These are phyloP conservation scores for Sciurus niger DNA, from an alignment of 2,113 vertebrate genomes.

Conservation along the genomic window DNA sequence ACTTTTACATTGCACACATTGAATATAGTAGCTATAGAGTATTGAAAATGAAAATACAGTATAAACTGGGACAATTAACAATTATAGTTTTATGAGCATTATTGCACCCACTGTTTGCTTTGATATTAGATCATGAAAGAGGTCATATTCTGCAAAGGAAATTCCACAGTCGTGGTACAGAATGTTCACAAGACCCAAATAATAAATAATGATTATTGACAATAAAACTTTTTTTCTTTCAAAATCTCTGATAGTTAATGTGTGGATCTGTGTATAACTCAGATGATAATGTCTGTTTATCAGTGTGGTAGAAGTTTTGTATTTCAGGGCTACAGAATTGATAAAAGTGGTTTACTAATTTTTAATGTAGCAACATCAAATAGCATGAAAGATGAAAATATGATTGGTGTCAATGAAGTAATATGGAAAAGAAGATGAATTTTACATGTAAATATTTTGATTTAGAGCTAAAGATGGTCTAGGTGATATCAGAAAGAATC, in stretches of 20 bases:
- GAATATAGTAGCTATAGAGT: not conserved
- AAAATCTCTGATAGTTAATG: not conserved
- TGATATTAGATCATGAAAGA: not conserved
- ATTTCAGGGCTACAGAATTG: not conserved
- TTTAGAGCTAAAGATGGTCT: not conserved
- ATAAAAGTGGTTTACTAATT: slow-evolving; percentile 26
- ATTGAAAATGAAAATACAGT: not conserved
- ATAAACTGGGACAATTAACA: not conserved
- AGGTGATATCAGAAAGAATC: not conserved
- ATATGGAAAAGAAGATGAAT: not conserved
- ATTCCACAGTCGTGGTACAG: not conserved
- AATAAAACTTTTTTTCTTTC: not conserved
- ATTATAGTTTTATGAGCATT: not conserved
- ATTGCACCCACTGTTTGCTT: not conserved
- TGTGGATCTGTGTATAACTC: not conserved
- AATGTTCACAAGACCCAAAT: not conserved
- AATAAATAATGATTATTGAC: not conserved
- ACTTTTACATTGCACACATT: not conserved
- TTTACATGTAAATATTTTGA: not conserved
- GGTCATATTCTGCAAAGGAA: not conserved
- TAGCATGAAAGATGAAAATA: not conserved
- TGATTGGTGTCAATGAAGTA: not conserved
- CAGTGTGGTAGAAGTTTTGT: not conserved
- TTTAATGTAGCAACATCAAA: not conserved
- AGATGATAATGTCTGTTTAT: not conserved